These are phyloP conservation scores for Harpalus rubripes DNA, from an alignment of 2,888 invertebrate genomes.

Conservation along the genomic window DNA sequence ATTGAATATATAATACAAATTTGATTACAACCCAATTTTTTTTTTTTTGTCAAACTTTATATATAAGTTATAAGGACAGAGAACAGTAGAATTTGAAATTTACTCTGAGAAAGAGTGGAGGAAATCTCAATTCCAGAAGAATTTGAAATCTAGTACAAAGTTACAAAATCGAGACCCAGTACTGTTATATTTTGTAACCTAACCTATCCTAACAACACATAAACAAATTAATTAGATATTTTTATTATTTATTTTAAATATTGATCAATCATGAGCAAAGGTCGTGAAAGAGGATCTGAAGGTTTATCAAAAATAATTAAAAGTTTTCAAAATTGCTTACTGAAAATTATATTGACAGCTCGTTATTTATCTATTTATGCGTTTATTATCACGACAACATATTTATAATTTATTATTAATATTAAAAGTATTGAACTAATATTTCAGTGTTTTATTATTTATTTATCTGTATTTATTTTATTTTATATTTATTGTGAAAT, in stretches of 20 bases:
- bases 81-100: too few relatives aligned
- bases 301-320: not conserved
- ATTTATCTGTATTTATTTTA: not conserved
- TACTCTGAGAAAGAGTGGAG: too few relatives aligned
- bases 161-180: too few relatives aligned
- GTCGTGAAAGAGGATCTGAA: not conserved
- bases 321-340: not conserved
- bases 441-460: not conserved
- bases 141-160: too few relatives aligned
- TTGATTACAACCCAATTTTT: too few relatives aligned
- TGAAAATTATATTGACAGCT: not conserved
- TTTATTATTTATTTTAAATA: not conserved
- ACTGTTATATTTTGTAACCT: not conserved
- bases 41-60: too few relatives aligned
- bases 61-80: too few relatives aligned
- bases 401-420: not conserved
- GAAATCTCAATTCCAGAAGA: too few relatives aligned
- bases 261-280: not conserved
- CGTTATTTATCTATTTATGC: not conserved
- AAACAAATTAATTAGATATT: not conserved
- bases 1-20: too few relatives aligned
- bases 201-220: not conserved
- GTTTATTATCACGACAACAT: not conserved
- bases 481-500: too few relatives aligned
- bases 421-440: not conserved